Percentiles rank a stretch among this genome's conserved stretches.
Evolutionary conservation across 2,797 vertebrate genomes (phyloP).

Genomic region (Brachyalestes nurse): DNA sequence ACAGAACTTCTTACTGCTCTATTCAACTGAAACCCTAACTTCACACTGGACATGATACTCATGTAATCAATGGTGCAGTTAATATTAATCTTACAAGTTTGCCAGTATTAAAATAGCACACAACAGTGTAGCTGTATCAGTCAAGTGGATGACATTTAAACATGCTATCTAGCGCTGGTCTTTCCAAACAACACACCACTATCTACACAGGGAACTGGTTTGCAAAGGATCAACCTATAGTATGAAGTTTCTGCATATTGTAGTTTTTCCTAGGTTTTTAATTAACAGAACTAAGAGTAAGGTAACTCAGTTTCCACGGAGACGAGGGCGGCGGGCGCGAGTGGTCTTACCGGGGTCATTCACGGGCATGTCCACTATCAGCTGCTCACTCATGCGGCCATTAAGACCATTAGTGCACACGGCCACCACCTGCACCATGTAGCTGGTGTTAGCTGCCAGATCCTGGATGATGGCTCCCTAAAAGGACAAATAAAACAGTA

Average conservation of each 20-base stretch:
- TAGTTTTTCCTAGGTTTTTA: slow-evolving; percentile 9
- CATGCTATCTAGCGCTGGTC: not conserved
- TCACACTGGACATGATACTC: not conserved
- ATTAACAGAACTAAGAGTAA: not conserved
- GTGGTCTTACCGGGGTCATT: slow-evolving; percentile 88
- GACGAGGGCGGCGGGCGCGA: slow-evolving; percentile 44
- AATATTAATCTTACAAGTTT: not conserved
- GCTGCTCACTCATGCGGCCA: slow-evolving; percentile 87
- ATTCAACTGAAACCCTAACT: not conserved
- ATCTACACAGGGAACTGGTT: slow-evolving; percentile 65
- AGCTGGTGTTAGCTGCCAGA: slow-evolving; percentile 89
- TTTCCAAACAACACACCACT: not conserved
- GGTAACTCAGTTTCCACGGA: slow-evolving; percentile 49
- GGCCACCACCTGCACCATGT: slow-evolving; percentile 91
- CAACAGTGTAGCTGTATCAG: not conserved
- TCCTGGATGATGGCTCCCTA: slow-evolving; percentile 94
- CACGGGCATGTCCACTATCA: slow-evolving; percentile 86
- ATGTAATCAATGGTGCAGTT: not conserved
- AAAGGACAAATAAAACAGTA: slow-evolving; percentile 43
- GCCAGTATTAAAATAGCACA: not conserved
- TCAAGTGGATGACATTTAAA: slow-evolving; percentile 20
- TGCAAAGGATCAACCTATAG: slow-evolving; percentile 66
- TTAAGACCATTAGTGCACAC: slow-evolving; percentile 91
- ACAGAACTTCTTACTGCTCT: not conserved
- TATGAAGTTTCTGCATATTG: slow-evolving; percentile 9